Conservation (phyloP, 2,113 vertebrate species). For the Hippocampus abdominalis region DNA sequence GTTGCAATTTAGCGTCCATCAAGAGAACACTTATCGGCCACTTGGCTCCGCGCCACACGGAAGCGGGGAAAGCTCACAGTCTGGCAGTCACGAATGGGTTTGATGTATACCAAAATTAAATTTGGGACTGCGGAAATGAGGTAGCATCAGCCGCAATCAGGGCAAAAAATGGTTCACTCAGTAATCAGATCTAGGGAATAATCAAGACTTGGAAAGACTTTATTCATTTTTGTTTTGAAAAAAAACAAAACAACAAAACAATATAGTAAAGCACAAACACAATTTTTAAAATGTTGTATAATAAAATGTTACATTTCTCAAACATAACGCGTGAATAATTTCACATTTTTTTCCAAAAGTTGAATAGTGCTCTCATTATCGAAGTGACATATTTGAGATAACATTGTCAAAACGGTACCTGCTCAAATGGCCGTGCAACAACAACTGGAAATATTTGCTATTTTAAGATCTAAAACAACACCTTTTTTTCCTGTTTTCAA, state of each 20-base stretch:
- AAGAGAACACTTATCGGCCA: conserved; percentile 38
- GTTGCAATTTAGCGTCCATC: conserved; percentile 40
- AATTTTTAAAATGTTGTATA: not conserved
- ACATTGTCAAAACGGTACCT: not conserved
- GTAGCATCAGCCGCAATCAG: conserved; percentile 1
- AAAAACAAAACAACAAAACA: not conserved
- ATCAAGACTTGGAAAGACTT: conserved; percentile 6
- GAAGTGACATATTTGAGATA: not conserved
- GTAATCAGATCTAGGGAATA: conserved; percentile 25
- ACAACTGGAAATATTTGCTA: not conserved
- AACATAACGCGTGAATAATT: not conserved
- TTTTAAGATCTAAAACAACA: no score
- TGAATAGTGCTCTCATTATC: not conserved
- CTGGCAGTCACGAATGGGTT: conserved; percentile 35
- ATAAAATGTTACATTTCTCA: not conserved
- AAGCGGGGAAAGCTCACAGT: conserved; percentile 10
- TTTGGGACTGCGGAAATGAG: not conserved
- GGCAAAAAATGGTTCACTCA: not conserved
- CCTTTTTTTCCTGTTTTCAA: not conserved
- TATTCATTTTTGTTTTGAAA: not conserved
- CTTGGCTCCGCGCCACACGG: conserved; percentile 32
- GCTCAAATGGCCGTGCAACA: no score
- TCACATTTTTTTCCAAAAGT: not conserved
- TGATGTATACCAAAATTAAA: conserved; percentile 12
- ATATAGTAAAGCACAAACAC: not conserved